Percentiles rank a stretch among this genome's conserved stretches.
phyloP scores from a whole-genome alignment of 1,140 invertebrate genomes.

The Euwallacea similis region DNA sequence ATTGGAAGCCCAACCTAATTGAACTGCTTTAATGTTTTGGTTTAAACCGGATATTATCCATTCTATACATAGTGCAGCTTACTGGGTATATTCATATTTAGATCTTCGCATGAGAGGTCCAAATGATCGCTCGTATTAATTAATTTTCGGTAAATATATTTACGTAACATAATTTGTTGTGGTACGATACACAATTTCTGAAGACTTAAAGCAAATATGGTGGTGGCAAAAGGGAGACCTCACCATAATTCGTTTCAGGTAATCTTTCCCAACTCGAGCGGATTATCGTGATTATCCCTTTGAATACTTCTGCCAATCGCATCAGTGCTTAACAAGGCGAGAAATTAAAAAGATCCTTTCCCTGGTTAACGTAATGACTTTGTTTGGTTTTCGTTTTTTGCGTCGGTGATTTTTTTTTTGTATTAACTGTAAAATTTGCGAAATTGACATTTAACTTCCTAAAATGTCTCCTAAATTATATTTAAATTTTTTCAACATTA shows the following conservation, averaged over 20 bases:
- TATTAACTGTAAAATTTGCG: too few species aligned
- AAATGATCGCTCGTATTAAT: too few species aligned
- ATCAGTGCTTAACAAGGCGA: constrained; percentile 26
- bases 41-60: constrained; percentile 10
- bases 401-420: too few species aligned
- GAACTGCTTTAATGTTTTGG: constrained; percentile 9
- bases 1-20: neutral
- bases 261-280: constrained; percentile 23
- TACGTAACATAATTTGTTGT: neutral
- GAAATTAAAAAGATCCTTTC: constrained; percentile 31
- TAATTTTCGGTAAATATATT: too few species aligned
- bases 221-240: too few species aligned
- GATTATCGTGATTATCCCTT: constrained; percentile 31
- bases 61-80: neutral
- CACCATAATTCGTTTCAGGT: constrained; percentile 4
- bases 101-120: too few species aligned
- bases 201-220: too few species aligned
- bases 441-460: too few species aligned
- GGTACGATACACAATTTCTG: neutral
- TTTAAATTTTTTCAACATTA: too few species aligned
- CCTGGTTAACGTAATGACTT: constrained; percentile 3
- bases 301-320: constrained; percentile 26
- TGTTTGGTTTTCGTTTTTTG: too few species aligned
- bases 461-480: too few species aligned
- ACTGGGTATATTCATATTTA: too few species aligned